Evolutionary conservation across 2,888 invertebrate genomes (phyloP).

Genomic region (Dioctria linearis): DNA sequence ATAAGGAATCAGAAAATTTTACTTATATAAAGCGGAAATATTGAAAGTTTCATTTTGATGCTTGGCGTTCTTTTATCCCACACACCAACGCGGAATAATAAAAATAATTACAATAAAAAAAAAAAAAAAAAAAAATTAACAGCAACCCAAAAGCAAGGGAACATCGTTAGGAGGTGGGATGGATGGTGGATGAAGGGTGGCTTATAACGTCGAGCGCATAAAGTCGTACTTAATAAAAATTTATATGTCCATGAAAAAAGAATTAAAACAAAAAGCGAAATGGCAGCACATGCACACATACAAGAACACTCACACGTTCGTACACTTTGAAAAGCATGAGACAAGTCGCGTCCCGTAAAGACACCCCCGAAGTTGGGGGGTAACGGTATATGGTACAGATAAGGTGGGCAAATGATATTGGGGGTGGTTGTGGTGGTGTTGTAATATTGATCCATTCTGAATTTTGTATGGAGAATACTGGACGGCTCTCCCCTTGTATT

Average conservation of each 20-base stretch:
- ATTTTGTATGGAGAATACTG: slow-evolving; percentile 53
- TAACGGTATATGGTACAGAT: slow-evolving; percentile 26
- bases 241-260: slow-evolving; percentile 52
- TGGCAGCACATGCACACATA: slow-evolving; percentile 22
- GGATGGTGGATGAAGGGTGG: slow-evolving; percentile 13
- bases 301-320: not conserved
- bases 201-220: slow-evolving; percentile 47
- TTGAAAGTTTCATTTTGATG: slow-evolving; percentile 31
- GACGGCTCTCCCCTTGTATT: slow-evolving; percentile 50
- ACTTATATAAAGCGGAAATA: slow-evolving; percentile 13
- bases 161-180: not conserved
- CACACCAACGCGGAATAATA: not conserved
- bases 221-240: slow-evolving; percentile 53
- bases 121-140: slow-evolving; percentile 31
- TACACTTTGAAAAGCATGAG: slow-evolving; percentile 45
- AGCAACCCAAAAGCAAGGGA: slow-evolving; percentile 10
- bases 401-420: slow-evolving; percentile 43
- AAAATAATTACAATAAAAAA: slow-evolving; percentile 3
- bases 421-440: slow-evolving; percentile 10
- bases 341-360: slow-evolving; percentile 49
- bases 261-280: slow-evolving; percentile 46
- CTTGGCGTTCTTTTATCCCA: not conserved
- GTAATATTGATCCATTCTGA: slow-evolving; percentile 54
- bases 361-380: not conserved
- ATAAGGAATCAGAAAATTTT: no score